Percentiles rank a stretch among this genome's conserved stretches.
These are phyloP conservation scores for Gnathonemus echidnorhynchus DNA, from an alignment of 2,113 vertebrate species.

Conservation along the genomic window DNA sequence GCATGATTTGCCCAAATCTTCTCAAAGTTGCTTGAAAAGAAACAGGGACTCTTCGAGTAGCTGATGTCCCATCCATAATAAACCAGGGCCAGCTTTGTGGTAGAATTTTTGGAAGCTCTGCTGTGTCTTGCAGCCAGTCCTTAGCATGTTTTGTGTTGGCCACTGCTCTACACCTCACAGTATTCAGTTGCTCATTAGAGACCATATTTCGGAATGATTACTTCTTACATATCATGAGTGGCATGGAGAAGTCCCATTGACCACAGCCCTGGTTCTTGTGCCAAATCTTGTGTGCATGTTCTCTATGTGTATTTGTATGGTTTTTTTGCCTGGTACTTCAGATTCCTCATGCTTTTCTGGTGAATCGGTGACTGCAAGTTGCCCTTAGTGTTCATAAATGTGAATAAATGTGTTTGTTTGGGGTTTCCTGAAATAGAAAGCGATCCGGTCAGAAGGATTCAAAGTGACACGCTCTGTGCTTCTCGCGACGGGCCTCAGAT, in stretches of 20 bases:
- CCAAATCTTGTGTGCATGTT: background rate
- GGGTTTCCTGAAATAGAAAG: background rate
- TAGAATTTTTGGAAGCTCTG: background rate
- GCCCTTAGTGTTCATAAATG: background rate
- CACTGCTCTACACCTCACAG: background rate
- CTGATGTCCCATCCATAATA: background rate
- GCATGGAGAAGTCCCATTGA: background rate
- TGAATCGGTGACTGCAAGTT: background rate
- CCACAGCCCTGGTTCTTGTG: background rate
- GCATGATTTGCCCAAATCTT: background rate
- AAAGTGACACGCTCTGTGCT: background rate
- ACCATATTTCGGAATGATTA: background rate
- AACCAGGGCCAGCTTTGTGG: background rate
- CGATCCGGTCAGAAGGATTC: background rate
- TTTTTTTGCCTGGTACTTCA: background rate
- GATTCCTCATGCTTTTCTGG: background rate
- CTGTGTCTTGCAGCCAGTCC: background rate
- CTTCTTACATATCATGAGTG: background rate
- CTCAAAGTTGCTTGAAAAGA: background rate
- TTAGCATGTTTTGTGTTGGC: background rate
- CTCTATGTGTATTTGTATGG: background rate
- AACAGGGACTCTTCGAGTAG: background rate
- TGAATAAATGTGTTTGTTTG: background rate
- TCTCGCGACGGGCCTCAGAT: background rate
- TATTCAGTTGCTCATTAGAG: background rate